phyloP scores from a whole-genome alignment of 1,140 invertebrate species.

The Cylas formicarius region DNA sequence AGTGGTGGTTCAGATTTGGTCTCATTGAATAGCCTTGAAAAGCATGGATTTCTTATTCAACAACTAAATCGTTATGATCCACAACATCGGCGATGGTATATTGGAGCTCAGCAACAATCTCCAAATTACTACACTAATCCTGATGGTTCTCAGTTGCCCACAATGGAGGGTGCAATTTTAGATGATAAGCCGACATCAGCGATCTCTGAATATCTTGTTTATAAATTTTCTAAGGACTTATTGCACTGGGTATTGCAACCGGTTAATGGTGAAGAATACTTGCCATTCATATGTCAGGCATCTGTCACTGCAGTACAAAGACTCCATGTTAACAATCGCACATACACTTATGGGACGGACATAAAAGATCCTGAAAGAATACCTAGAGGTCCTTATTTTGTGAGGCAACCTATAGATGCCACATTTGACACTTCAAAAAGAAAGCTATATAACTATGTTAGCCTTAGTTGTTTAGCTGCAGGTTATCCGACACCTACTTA shows the following conservation, averaged over 20 bases:
- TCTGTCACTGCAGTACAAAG: constrained; percentile 58
- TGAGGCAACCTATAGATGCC: constrained; percentile 71
- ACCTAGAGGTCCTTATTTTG: constrained; percentile 81
- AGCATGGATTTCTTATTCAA: constrained; percentile 78
- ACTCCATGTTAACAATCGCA: constrained; percentile 62
- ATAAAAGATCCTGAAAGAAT: constrained; percentile 69
- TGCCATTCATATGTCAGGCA: constrained; percentile 86
- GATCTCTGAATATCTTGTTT: constrained; percentile 53
- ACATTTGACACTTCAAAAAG: constrained; percentile 77
- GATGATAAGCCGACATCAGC: constrained; percentile 36
- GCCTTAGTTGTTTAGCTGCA: constrained; percentile 72
- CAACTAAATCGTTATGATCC: constrained; percentile 74
- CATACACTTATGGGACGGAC: constrained; percentile 74
- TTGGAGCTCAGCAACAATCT: constrained; percentile 64
- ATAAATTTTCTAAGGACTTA: constrained; percentile 61
- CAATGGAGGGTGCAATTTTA: constrained; percentile 78
- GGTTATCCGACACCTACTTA: constrained; percentile 88
- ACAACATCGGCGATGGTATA: constrained; percentile 80
- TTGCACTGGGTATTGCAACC: constrained; percentile 79
- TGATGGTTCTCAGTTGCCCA: constrained; percentile 65
- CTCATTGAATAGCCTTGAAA: constrained; percentile 71
- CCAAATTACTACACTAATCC: constrained; percentile 79
- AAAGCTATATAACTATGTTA: constrained; percentile 62
- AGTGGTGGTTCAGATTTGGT: constrained; percentile 73
- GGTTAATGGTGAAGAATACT: constrained; percentile 65